Base-by-base conservation (phyloP, 1,140 invertebrate species). In the Heliconius eleuchia region DNA sequence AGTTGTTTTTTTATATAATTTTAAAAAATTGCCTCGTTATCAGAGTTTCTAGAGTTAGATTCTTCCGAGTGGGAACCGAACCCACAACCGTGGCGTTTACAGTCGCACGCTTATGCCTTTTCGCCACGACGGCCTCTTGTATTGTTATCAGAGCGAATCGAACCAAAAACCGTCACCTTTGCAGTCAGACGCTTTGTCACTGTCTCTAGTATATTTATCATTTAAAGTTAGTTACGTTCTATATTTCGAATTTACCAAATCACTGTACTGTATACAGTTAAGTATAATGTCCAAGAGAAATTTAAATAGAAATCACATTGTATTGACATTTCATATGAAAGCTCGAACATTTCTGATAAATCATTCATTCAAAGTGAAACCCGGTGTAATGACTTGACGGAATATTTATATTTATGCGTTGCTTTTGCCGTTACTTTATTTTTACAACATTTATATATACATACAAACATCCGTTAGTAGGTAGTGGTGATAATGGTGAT, bases 331-430 rank as follows among this genome's bases (percentile, higher is more conserved):
- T 16, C 42, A 50, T 71, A 42, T 70, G 74, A 76, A 76, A 76
- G 74, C 37, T 70, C 23, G 7, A 76, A 60, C 74, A 37, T 70
- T 76, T 76, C 18, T 71, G 57, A 70, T 76, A 70, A 76, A 76
- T 76, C 60, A 76, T 70, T 76, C 57, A 76, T 70, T 55, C 74
- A 37, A 16, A 27, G 57, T 23, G 74, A 76, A 76, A 76, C 46
- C 23, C 16, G 74, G 74, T 76, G 8, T 71, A 71, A 34, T 76
- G 74, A 76, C 74, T 30, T 19, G 23, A 52, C 57, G 60, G 39
- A 70, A 70, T 74, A 55, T 52, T 74, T 52, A 57, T 57, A 57
- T 57, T 66, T 66, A 30, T 66, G 11, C 30, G 30, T 11, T 6
- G 9, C 23, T 18, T 66, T 30, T 13, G 11, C 60, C 60, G 60